A percentile compares a stretch with the other conserved stretches of the same genome.
Evolutionary conservation across 2,113 vertebrate species (phyloP).

Genomic region (Zonotrichia leucophrys): DNA sequence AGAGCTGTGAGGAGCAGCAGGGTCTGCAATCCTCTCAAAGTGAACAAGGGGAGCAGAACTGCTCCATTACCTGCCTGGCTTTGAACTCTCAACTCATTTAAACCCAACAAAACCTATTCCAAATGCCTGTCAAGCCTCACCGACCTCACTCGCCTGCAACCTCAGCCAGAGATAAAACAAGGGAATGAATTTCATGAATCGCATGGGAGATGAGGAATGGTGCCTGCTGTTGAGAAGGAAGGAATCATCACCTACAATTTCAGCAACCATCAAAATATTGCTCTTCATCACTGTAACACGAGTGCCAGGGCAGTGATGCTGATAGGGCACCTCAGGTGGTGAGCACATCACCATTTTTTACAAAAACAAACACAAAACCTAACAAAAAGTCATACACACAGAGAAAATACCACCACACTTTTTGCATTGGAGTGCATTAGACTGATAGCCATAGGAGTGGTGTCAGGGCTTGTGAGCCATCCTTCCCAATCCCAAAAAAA

Average conservation of each 20-base stretch:
- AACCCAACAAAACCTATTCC: neutral
- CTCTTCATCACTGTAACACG: neutral
- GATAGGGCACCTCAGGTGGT: neutral
- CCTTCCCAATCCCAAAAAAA: neutral
- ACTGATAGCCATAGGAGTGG: rapidly evolving
- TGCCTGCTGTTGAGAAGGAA: neutral
- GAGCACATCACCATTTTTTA: neutral
- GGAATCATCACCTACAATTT: neutral
- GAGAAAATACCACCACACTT: neutral
- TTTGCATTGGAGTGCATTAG: neutral
- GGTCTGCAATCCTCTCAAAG: neutral
- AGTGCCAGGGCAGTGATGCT: neutral
- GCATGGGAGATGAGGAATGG: neutral
- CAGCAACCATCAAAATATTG: neutral
- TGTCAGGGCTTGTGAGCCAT: neutral
- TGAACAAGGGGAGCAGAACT: neutral
- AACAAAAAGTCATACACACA: neutral
- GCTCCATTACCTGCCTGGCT: neutral
- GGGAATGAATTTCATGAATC: neutral
- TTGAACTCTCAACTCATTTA: constrained; percentile 12
- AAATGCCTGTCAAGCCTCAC: neutral
- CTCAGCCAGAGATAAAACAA: neutral
- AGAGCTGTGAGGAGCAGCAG: neutral
- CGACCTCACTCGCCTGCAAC: neutral
- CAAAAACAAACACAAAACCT: neutral